Evolutionary conservation across 2,888 invertebrate species (phyloP).

Genomic region (Coelogynopora nodosa): DNA sequence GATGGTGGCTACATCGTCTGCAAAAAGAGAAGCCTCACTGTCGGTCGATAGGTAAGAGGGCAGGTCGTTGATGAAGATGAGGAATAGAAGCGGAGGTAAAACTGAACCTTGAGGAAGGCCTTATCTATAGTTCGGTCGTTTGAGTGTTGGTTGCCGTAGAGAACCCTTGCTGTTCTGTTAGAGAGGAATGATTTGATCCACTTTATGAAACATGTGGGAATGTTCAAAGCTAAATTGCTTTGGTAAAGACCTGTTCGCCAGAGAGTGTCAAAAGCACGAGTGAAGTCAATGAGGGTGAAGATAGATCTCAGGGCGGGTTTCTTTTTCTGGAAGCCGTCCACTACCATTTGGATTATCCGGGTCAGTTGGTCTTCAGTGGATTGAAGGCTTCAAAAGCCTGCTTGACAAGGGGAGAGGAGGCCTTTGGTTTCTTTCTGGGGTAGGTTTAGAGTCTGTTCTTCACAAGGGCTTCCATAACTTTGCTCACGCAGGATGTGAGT

Average conservation of each 20-base stretch:
- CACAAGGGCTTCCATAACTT: neutral
- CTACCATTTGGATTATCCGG: neutral
- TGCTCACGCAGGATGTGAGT: neutral
- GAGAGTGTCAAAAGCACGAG: slow-evolving; percentile 10
- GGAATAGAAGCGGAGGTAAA: neutral
- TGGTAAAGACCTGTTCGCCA: slow-evolving; percentile 4
- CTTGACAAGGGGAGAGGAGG: neutral
- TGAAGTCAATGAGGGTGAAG: neutral
- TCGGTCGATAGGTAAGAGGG: neutral
- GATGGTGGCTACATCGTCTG: neutral
- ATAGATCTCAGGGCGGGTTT: neutral
- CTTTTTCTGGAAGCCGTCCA: neutral
- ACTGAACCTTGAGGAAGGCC: neutral
- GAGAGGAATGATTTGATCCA: slow-evolving; percentile 16
- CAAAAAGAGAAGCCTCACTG: neutral
- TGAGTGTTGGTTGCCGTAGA: neutral
- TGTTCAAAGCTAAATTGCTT: neutral
- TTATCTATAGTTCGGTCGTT: neutral
- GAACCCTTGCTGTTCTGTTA: neutral
- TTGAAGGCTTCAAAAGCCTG: neutral
- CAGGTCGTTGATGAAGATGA: neutral
- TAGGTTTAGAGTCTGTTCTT: neutral
- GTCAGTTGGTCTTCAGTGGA: neutral
- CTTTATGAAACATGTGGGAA: neutral
- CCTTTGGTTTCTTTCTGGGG: neutral